These are phyloP conservation scores for Alentia gelatinosa DNA, from an alignment of 2,888 invertebrate genomes.

Conservation along the genomic window DNA sequence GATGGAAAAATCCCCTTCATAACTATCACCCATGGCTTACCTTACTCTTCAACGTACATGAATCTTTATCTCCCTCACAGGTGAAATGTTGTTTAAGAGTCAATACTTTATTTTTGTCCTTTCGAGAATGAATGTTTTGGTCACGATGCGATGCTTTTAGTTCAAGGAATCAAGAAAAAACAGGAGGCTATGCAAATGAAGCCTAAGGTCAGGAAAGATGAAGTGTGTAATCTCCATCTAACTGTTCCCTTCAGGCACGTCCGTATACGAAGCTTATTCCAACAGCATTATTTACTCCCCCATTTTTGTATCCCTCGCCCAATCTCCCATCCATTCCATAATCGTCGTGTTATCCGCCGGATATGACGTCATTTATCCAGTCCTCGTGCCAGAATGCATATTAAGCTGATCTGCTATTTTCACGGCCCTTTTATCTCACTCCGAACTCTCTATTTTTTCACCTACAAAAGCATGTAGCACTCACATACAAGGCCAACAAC, in stretches of 20 bases:
- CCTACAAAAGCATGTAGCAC: background rate
- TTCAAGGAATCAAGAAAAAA: background rate
- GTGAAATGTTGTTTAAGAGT: no score
- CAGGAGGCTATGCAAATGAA: background rate
- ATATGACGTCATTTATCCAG: constrained; percentile 12
- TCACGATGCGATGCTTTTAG: no score
- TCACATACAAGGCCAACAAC: background rate
- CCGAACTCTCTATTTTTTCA: background rate
- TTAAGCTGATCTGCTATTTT: background rate
- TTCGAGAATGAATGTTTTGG: no score
- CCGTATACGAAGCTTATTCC: background rate
- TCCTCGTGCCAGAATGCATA: background rate
- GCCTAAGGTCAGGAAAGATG: background rate
- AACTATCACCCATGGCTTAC: no score
- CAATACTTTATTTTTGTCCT: no score
- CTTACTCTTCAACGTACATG: no score
- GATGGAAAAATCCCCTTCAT: no score
- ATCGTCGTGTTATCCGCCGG: background rate
- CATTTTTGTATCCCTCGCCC: background rate
- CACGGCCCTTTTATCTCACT: background rate
- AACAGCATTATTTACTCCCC: background rate
- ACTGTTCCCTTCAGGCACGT: background rate
- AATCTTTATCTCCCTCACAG: no score
- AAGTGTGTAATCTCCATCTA: background rate
- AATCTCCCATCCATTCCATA: background rate